A percentile compares a stretch with the other conserved stretches of the same genome.
These are phyloP conservation scores for Rhorus exstirpatorius DNA, from an alignment of 2,888 invertebrate genomes.

Conservation along the genomic window DNA sequence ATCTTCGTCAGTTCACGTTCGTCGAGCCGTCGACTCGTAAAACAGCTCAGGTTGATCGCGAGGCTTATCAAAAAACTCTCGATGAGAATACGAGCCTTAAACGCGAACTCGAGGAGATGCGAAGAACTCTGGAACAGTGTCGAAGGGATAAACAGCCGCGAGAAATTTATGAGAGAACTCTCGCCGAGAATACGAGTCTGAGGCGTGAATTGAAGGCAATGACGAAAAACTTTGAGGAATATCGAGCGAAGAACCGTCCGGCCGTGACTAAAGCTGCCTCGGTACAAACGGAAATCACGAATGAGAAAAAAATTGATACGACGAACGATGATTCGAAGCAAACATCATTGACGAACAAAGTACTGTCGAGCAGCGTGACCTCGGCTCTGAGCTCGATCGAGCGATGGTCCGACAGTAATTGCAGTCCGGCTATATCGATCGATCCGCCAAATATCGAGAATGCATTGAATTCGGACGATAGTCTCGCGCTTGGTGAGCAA, in stretches of 20 bases:
- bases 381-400: conserved; percentile 79
- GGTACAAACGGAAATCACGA: conserved; percentile 78
- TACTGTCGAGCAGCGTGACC: conserved; percentile 74
- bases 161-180: conserved; percentile 71
- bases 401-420: conserved; percentile 82
- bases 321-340: conserved; percentile 47
- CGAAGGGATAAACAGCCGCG: not conserved
- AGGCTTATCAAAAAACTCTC: conserved; percentile 44
- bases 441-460: conserved; percentile 78
- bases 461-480: conserved; percentile 79
- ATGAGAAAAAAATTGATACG: conserved; percentile 51
- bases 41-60: conserved; percentile 16
- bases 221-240: conserved; percentile 70
- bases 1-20: conserved; percentile 10
- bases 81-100: conserved; percentile 68
- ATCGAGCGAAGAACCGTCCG: conserved; percentile 42
- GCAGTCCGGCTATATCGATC: conserved; percentile 77
- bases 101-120: conserved; percentile 28
- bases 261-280: conserved; percentile 73
- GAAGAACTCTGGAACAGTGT: conserved; percentile 17
- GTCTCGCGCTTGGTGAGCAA: conserved; percentile 58
- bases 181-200: conserved; percentile 79
- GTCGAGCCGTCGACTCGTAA: conserved; percentile 12
- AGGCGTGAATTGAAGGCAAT: conserved; percentile 75
- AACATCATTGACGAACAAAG: conserved; percentile 65